Evolutionary conservation across 2,113 vertebrate genomes (phyloP).

Genomic region (Micromys minutus): DNA sequence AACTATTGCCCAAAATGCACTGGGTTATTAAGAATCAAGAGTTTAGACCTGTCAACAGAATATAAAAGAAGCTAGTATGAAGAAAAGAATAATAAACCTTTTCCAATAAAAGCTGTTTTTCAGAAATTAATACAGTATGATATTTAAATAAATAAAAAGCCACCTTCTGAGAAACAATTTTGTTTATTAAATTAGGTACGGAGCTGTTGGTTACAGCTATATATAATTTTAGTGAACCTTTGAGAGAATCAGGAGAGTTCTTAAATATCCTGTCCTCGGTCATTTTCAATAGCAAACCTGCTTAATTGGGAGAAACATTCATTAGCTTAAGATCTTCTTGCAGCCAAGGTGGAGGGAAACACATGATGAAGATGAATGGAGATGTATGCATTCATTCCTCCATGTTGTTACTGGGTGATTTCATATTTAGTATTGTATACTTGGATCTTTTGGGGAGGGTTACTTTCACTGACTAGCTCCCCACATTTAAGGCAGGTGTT

Average conservation of each 20-base stretch:
- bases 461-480: background rate
- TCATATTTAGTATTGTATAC: background rate
- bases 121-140: background rate
- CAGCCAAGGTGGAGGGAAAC: background rate
- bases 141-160: conserved; percentile 30
- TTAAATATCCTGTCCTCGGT: background rate
- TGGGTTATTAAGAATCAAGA: background rate
- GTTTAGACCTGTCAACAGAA: background rate
- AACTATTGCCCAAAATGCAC: background rate
- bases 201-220: background rate
- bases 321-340: background rate
- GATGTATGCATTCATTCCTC: background rate
- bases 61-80: background rate
- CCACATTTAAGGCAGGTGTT: background rate
- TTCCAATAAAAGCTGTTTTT: background rate
- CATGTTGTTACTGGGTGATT: background rate
- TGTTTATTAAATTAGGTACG: background rate
- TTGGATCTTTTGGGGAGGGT: background rate
- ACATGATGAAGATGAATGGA: background rate
- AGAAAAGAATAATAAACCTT: background rate
- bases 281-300: background rate
- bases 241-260: background rate
- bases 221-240: background rate
- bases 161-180: background rate
- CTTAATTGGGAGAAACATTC: background rate